These are phyloP conservation scores for Eupithecia exiguata DNA, from an alignment of 2,888 invertebrate genomes.

Conservation along the genomic window DNA sequence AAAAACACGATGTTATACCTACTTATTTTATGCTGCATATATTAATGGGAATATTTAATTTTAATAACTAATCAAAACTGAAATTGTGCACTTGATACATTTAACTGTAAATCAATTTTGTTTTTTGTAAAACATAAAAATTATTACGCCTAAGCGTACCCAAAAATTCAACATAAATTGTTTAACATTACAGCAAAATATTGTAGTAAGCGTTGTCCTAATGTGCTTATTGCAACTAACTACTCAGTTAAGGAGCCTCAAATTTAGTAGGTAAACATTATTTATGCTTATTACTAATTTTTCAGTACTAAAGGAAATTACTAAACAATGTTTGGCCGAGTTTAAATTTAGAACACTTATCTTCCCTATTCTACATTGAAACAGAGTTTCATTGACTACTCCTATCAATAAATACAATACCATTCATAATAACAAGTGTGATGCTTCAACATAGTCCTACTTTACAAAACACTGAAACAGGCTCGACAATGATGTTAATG, in stretches of 20 bases:
- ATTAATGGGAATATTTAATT: slow-evolving; percentile 12
- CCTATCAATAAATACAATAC: slow-evolving; percentile 25
- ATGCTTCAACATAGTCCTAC: slow-evolving; percentile 28
- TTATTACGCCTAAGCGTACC: not conserved
- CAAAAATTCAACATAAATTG: not conserved
- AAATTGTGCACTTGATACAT: not conserved
- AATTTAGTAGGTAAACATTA: not conserved
- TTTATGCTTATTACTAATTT: not conserved
- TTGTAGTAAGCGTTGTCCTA: not conserved
- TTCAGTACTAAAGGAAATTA: not conserved
- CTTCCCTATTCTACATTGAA: slow-evolving; percentile 24
- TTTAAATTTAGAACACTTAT: slow-evolving; percentile 19
- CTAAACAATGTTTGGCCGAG: slow-evolving; percentile 18
- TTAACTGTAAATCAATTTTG: not conserved
- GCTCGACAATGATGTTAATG: slow-evolving; percentile 50
- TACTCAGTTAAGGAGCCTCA: not conserved
- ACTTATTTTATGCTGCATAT: slow-evolving; percentile 35
- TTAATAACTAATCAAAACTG: not conserved
- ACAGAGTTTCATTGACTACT: slow-evolving; percentile 29
- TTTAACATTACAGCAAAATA: not conserved
- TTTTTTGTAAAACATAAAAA: not conserved
- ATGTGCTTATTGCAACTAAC: not conserved
- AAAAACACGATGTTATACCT: slow-evolving; percentile 69
- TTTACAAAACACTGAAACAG: slow-evolving; percentile 73
- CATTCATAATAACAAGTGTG: slow-evolving; percentile 18